Evolutionary conservation across 2,888 invertebrate species (phyloP), one percentile per base, ranked within the genome.

Genomic region (Mamestra brassicae): DNA sequence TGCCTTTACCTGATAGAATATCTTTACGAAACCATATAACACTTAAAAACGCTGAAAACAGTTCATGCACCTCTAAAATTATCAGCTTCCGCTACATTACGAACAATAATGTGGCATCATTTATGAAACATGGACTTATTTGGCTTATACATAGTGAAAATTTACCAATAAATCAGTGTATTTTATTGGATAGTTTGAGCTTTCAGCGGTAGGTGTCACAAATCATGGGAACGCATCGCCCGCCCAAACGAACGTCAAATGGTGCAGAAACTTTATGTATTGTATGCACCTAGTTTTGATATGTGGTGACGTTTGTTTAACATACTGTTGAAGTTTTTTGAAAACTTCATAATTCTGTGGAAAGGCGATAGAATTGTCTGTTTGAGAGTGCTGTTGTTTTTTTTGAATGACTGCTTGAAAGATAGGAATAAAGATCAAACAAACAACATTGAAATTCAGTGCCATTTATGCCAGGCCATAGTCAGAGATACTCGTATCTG

Each of bases 151-250:
- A 68, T 74, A 72, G 66, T 71, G 87, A 81, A 78, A 77, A 78
- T 79, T 71, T 73, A 42, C 65, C 68, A 70, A 89, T 88, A 87
- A 89, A 89, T 88, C 87, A 78, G 74, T 85, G 80, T 83, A 87
- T 87, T 89, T 87, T 85, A 87, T 87, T 85, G 83, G 81, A 88
- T 88, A 87, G 89, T 87, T 87, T 78, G 83, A 88, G 87, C 87
- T 89, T 88, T 90, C 88, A 85, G 81, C 85, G 75, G 77, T 83
- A 82, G 88, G 85, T 76, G 75, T 77, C 85, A 90, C 90, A 90
- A 90, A 89, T 91, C 92, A 91, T 90, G 70, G 82, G 78, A 80
- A 86, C 89, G 87, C 88, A 87, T 87, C 85, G 88, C 84, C 81
- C 79, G 88, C 84, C 86, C 83, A 85, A 87, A 85, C 85, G 81